phyloP scores from a whole-genome alignment of 1,140 invertebrate genomes.

The Trissolcus basalis region DNA sequence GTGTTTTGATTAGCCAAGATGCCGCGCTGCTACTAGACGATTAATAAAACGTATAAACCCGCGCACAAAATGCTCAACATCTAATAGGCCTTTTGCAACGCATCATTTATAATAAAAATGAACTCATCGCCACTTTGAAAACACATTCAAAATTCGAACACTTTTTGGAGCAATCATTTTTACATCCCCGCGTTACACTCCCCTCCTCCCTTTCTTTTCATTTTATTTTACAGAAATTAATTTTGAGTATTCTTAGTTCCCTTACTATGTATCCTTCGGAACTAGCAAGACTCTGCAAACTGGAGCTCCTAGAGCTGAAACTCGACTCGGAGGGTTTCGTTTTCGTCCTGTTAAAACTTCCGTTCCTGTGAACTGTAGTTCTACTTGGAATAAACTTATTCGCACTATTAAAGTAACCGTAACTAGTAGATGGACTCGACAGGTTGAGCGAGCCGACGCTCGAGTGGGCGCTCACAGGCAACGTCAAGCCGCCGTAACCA shows the following conservation, averaged over 20 bases:
- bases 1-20: slow-evolving; percentile 28
- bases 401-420: slow-evolving; percentile 67
- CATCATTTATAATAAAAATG: too few relatives aligned
- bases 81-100: too few relatives aligned
- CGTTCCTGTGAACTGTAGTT: slow-evolving; percentile 59
- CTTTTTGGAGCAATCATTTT: too few relatives aligned
- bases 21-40: slow-evolving; percentile 9
- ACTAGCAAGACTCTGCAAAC: slow-evolving; percentile 76
- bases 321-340: slow-evolving; percentile 60
- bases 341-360: slow-evolving; percentile 69
- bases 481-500: slow-evolving; percentile 79
- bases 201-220: too few relatives aligned
- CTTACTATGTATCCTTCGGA: slow-evolving; percentile 85
- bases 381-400: slow-evolving; percentile 51
- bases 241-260: slow-evolving; percentile 5
- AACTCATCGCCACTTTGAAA: too few relatives aligned
- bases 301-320: slow-evolving; percentile 72
- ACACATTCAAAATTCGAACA: too few relatives aligned
- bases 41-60: slow-evolving; percentile 12
- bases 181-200: too few relatives aligned
- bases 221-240: too few relatives aligned
- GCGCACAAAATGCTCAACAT: too few relatives aligned
- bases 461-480: slow-evolving; percentile 71
- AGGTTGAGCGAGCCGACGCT: slow-evolving; percentile 76
- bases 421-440: slow-evolving; percentile 77